These are phyloP conservation scores for Prorops nasuta DNA, from an alignment of 1,140 invertebrate species.

Conservation along the genomic window DNA sequence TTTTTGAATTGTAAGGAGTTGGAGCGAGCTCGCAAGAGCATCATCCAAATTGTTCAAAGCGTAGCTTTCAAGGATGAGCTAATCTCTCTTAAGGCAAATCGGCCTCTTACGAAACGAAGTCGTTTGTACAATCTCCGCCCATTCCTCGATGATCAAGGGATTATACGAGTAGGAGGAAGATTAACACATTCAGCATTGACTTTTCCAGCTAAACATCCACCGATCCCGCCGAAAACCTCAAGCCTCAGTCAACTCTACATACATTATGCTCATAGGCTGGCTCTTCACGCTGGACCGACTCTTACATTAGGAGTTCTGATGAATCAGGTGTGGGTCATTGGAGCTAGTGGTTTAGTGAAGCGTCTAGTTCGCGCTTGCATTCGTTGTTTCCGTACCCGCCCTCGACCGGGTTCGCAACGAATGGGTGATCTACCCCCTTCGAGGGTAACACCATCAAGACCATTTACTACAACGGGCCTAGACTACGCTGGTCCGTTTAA, in stretches of 20 bases:
- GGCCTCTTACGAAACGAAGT: neutral
- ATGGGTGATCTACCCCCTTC: neutral
- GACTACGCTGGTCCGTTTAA: neutral
- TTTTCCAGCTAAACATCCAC: neutral
- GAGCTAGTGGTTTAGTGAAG: neutral
- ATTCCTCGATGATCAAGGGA: neutral
- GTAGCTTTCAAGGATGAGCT: neutral
- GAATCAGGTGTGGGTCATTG: neutral
- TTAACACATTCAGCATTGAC: neutral
- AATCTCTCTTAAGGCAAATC: neutral
- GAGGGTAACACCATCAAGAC: neutral
- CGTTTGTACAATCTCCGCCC: neutral
- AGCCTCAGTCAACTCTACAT: neutral
- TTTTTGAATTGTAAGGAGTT: neutral
- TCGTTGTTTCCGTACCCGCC: neutral
- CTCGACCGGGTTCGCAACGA: neutral
- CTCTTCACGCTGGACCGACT: neutral
- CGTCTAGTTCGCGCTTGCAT: neutral
- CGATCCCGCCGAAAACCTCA: neutral
- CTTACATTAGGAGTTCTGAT: neutral
- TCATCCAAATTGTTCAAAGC: neutral
- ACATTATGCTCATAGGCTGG: neutral
- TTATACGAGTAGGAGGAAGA: neutral
- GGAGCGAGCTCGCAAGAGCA: neutral
- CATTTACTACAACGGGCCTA: neutral